These are phyloP conservation scores for Apis florea DNA, from an alignment of 1,140 invertebrate species.

Conservation along the genomic window DNA sequence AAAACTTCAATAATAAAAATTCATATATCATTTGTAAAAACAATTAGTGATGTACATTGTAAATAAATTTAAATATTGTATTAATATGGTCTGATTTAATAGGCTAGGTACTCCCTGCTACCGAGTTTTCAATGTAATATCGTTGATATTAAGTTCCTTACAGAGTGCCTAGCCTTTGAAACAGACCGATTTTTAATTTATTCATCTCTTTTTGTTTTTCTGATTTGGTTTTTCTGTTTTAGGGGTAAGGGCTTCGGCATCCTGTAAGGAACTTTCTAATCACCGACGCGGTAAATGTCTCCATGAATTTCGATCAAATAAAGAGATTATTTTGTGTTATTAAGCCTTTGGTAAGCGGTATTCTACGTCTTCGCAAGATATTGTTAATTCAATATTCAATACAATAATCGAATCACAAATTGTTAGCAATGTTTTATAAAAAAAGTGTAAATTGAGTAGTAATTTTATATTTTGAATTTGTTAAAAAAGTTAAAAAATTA, in stretches of 20 bases:
- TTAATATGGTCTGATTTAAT: slow-evolving; percentile 62
- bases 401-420: slow-evolving; percentile 17
- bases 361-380: slow-evolving; percentile 1
- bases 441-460: slow-evolving; percentile 7
- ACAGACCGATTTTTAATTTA: slow-evolving; percentile 58
- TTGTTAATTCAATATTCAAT: not conserved
- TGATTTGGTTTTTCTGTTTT: slow-evolving; percentile 67
- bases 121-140: slow-evolving; percentile 29
- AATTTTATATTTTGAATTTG: not conserved
- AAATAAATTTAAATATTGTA: slow-evolving; percentile 40
- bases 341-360: slow-evolving; percentile 35
- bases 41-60: slow-evolving; percentile 4
- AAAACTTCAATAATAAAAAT: not conserved
- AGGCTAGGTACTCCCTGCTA: slow-evolving; percentile 70
- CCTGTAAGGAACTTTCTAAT: slow-evolving; percentile 74
- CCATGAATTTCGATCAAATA: slow-evolving; percentile 22
- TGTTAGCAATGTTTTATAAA: not conserved
- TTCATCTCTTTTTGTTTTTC: not conserved
- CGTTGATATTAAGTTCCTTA: slow-evolving; percentile 63
- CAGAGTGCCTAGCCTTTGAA: slow-evolving; percentile 72
- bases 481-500: not conserved
- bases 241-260: slow-evolving; percentile 75
- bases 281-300: slow-evolving; percentile 34
- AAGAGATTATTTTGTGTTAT: slow-evolving; percentile 28
- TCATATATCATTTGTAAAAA: not conserved